Conservation (phyloP, 2,888 invertebrate species). For the Scaptomyza parva region DNA sequence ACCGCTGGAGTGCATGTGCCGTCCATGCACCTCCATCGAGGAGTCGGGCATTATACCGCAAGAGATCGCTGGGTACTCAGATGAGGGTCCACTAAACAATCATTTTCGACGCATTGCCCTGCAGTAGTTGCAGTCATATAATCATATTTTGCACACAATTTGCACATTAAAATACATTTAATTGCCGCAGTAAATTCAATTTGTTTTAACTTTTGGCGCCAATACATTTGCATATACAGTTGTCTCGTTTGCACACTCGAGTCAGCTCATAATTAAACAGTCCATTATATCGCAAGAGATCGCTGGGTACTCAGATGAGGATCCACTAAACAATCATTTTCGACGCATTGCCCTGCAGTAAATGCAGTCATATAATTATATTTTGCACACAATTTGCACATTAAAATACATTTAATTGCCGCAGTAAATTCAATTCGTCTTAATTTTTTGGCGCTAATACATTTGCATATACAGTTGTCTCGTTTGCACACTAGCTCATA, state of each 20-base stretch:
- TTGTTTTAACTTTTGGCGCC: constrained; percentile 8
- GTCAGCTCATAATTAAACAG: no score
- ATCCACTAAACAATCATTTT: constrained; percentile 92
- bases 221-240: neutral
- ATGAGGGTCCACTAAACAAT: constrained; percentile 92
- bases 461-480: neutral
- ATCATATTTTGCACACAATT: constrained; percentile 36
- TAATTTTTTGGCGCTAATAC: constrained; percentile 5
- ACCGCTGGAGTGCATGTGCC: constrained; percentile 96
- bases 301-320: constrained; percentile 93
- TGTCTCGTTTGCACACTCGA: constrained; percentile 1
- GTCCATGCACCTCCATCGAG: constrained; percentile 95
- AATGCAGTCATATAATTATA: constrained; percentile 34
- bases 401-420: constrained; percentile 58
- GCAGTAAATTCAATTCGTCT: constrained; percentile 22
- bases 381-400: constrained; percentile 41
- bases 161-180: constrained; percentile 55
- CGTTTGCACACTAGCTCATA: no score
- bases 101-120: constrained; percentile 90
- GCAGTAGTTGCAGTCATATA: constrained; percentile 83
- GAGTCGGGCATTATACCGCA: constrained; percentile 95
- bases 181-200: constrained; percentile 38
- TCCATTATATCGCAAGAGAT: constrained; percentile 95
- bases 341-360: constrained; percentile 88
- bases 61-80: constrained; percentile 94